A percentile compares a stretch with the other conserved stretches of the same genome.
phyloP scores from a whole-genome alignment of 2,888 invertebrate genomes.

The Yponomeuta sedellus region DNA sequence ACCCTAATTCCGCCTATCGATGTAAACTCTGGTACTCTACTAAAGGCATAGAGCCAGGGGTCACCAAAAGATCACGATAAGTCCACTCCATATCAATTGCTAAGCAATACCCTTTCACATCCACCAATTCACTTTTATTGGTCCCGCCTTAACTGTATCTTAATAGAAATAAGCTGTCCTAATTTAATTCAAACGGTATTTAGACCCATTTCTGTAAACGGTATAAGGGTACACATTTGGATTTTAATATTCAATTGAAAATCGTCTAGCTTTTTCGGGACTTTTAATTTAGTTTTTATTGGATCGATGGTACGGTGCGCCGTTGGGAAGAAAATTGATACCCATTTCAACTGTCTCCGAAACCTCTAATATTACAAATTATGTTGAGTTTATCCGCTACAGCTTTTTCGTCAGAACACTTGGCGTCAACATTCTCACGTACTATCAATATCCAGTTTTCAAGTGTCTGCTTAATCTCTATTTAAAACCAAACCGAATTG shows the following conservation, averaged over 20 bases:
- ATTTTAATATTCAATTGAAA: slow-evolving; percentile 17
- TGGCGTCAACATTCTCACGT: too few species aligned
- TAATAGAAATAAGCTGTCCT: slow-evolving; percentile 61
- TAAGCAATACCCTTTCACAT: slow-evolving; percentile 49
- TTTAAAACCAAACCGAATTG: too few species aligned
- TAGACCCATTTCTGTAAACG: slow-evolving; percentile 20
- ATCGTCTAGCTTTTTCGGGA: slow-evolving; percentile 9
- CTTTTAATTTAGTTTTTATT: not conserved
- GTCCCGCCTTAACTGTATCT: slow-evolving; percentile 37
- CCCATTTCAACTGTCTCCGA: not conserved
- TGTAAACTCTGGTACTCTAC: not conserved
- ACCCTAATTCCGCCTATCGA: not conserved
- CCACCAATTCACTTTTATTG: slow-evolving; percentile 40
- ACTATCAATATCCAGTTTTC: slow-evolving; percentile 27
- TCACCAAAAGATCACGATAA: not conserved
- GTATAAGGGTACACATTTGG: slow-evolving; percentile 32
- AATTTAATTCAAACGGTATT: slow-evolving; percentile 66
- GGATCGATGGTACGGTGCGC: not conserved
- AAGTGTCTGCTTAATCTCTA: slow-evolving; percentile 42
- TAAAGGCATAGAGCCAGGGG: not conserved
- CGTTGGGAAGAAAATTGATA: not conserved
- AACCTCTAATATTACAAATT: slow-evolving; percentile 4
- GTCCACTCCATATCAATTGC: slow-evolving; percentile 11
- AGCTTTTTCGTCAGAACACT: not conserved
- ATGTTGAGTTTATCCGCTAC: slow-evolving; percentile 23